A percentile compares a stretch with the other conserved stretches of the same genome.
phyloP scores from a whole-genome alignment of 2,113 vertebrate genomes.

The Rhinopomastus cyanomelas region DNA sequence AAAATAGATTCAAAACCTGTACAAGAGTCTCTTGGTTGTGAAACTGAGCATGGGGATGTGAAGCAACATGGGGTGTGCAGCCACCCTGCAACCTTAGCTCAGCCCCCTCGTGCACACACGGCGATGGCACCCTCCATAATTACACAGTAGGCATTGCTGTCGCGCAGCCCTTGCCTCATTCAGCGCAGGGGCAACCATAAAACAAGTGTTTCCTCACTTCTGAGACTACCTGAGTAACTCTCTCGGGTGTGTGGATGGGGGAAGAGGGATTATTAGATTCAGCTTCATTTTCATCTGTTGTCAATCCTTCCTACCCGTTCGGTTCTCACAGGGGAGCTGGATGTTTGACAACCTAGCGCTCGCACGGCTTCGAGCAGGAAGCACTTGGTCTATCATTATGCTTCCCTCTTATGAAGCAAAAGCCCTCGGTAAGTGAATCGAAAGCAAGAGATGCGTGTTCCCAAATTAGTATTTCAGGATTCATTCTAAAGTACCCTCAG shows the following conservation, averaged over 20 bases:
- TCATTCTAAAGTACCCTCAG: not conserved
- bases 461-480: not conserved
- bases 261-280: not conserved
- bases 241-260: rapidly evolving
- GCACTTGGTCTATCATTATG: not conserved
- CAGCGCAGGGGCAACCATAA: not conserved
- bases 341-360: not conserved
- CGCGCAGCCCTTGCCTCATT: not conserved
- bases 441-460: not conserved
- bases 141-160: rapidly evolving
- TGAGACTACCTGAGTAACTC: not conserved
- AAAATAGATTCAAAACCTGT: not conserved
- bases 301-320: not conserved
- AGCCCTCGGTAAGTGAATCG: not conserved
- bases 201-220: not conserved
- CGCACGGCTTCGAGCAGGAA: not conserved
- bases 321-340: not conserved
- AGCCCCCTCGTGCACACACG: not conserved
- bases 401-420: not conserved
- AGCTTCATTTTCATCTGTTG: not conserved
- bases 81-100: not conserved
- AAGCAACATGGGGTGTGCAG: not conserved
- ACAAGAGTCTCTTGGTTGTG: not conserved
- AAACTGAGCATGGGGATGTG: not conserved
- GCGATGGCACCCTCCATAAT: not conserved